Percentiles rank a stretch among this genome's conserved stretches.
Conservation (phyloP, 2,113 vertebrate genomes). For the Telmatochromis bifrenatus region DNA sequence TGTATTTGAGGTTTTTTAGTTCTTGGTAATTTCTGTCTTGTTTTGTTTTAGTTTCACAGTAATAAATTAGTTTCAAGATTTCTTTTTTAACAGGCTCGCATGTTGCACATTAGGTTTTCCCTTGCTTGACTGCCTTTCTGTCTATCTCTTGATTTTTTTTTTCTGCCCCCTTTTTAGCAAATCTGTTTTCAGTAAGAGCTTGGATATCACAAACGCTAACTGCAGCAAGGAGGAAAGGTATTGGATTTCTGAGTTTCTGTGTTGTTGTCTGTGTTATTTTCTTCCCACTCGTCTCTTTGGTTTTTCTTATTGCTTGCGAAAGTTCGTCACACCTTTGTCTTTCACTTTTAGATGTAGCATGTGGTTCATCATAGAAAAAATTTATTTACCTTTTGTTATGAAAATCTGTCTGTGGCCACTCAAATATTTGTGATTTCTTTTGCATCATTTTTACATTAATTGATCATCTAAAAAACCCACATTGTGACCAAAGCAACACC, state of each 20-base stretch:
- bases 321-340: not conserved
- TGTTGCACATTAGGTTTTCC: constrained; percentile 9
- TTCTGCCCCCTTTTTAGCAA: constrained; percentile 62
- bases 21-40: not conserved
- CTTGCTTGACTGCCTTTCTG: constrained; percentile 47
- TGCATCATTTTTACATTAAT: not conserved
- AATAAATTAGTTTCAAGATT: not conserved
- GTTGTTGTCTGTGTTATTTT: not conserved
- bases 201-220: constrained; percentile 98
- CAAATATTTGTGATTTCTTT: not conserved
- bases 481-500: not conserved
- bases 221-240: constrained; percentile 97
- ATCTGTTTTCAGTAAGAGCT: constrained; percentile 93
- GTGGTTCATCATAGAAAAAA: not conserved
- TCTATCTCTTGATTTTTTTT: constrained; percentile 50
- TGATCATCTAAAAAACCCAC: not conserved
- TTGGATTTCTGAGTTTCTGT: constrained; percentile 36
- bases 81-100: not conserved
- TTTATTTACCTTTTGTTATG: not conserved
- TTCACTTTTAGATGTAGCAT: not conserved
- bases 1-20: not conserved
- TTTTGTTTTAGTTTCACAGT: not conserved
- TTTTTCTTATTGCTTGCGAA: not conserved
- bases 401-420: not conserved
- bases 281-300: not conserved